A percentile compares a stretch with the other conserved stretches of the same genome.
Conservation (phyloP, 2,888 invertebrate species). For the Himalopsyche anomala region DNA sequence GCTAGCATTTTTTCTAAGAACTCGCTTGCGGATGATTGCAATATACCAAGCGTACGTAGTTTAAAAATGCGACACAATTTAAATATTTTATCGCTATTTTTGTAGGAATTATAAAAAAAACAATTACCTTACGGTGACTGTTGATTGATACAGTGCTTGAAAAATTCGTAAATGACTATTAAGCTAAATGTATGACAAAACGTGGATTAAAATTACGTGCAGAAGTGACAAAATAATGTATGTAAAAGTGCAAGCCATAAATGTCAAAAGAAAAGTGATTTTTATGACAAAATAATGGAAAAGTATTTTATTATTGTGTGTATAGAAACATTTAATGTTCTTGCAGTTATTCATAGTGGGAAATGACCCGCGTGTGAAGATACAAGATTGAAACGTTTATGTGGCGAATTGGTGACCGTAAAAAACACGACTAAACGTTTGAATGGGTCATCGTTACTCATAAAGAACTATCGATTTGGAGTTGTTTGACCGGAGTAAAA, state of each 20-base stretch:
- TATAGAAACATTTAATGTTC: background rate
- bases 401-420: no score
- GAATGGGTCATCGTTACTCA: background rate
- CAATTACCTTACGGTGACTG: no score
- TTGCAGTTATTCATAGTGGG: background rate
- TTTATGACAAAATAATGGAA: background rate
- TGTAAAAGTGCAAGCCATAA: background rate
- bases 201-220: background rate
- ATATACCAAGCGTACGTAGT: no score
- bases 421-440: no score
- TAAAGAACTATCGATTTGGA: background rate
- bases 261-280: background rate
- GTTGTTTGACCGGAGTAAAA: background rate
- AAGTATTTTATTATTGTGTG: background rate
- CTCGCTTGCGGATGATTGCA: no score
- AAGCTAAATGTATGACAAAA: no score
- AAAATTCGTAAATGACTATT: no score
- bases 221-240: background rate
- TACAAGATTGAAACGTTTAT: background rate
- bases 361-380: background rate
- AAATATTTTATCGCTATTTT: no score
- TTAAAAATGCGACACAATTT: no score
- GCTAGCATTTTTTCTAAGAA: no score
- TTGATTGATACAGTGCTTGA: no score
- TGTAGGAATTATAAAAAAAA: no score